phyloP scores from a whole-genome alignment of 2,797 vertebrate species.

The Pterois miles region DNA sequence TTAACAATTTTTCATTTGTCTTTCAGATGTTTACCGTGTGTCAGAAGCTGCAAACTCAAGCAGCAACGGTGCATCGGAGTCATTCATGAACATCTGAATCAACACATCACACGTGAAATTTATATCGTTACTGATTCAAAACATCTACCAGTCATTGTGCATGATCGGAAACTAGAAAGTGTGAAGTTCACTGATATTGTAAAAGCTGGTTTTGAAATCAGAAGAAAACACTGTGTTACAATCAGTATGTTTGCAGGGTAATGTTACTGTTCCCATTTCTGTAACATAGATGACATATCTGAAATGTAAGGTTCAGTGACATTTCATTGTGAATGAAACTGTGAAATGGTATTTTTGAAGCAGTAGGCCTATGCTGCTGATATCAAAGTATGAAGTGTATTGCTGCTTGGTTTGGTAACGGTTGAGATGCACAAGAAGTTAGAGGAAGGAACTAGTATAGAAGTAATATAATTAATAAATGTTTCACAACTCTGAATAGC shows the following conservation, averaged over 20 bases:
- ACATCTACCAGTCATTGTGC: neutral
- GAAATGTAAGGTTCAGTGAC: neutral
- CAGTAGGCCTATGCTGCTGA: neutral
- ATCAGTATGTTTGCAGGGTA: neutral
- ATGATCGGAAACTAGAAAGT: neutral
- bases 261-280: neutral
- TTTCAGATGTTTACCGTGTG: conserved; percentile 68
- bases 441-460: neutral
- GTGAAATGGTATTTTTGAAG: neutral
- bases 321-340: neutral
- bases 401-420: neutral
- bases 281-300: neutral
- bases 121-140: neutral
- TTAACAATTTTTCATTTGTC: conserved; percentile 3
- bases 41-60: conserved; percentile 34
- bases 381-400: neutral
- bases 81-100: conserved; percentile 45
- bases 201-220: neutral
- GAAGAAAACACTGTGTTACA: neutral
- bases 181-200: neutral
- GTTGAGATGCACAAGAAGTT: neutral
- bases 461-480: neutral
- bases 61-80: conserved; percentile 35
- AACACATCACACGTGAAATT: neutral
- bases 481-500: neutral